A percentile compares a stretch with the other conserved stretches of the same genome.
Evolutionary conservation across 2,797 vertebrate species (phyloP).

Genomic region (Epinephelus coioides): DNA sequence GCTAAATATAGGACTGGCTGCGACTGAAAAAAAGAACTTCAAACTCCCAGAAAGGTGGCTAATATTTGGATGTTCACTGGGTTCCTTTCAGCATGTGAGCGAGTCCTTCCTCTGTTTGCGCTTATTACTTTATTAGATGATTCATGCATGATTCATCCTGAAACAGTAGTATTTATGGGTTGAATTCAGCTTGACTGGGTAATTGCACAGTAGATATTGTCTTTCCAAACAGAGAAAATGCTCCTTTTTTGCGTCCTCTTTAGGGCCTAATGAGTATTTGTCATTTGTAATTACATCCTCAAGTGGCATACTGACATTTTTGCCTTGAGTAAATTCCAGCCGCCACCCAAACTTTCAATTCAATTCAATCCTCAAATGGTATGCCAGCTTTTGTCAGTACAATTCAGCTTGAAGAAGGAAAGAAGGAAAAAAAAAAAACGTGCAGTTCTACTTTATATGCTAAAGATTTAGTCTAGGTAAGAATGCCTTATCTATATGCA

Average conservation of each 20-base stretch:
- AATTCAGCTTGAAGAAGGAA: slow-evolving; percentile 65
- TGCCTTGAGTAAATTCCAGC: slow-evolving; percentile 51
- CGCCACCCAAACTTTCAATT: slow-evolving; percentile 64
- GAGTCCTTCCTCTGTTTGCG: slow-evolving; percentile 14
- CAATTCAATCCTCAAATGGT: slow-evolving; percentile 69
- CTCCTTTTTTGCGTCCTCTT: slow-evolving; percentile 38
- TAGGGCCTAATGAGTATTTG: slow-evolving; percentile 70
- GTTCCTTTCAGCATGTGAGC: slow-evolving; percentile 49
- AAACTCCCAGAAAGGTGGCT: slow-evolving; percentile 28
- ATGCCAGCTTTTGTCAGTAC: slow-evolving; percentile 69
- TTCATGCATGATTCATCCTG: slow-evolving; percentile 65
- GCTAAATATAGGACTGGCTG: slow-evolving; percentile 42
- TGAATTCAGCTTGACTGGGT: slow-evolving; percentile 53
- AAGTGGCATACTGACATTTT: slow-evolving; percentile 61
- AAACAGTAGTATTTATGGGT: slow-evolving; percentile 46
- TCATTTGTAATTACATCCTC: slow-evolving; percentile 74
- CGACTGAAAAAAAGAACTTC: slow-evolving; percentile 10
- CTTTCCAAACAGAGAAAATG: slow-evolving; percentile 58
- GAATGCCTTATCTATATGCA: slow-evolving; percentile 89
- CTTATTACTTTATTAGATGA: slow-evolving; percentile 56
- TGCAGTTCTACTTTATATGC: slow-evolving; percentile 85
- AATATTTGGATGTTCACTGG: slow-evolving; percentile 30
- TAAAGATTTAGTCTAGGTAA: slow-evolving; percentile 83
- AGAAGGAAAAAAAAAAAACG: slow-evolving; percentile 55
- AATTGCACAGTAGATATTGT: slow-evolving; percentile 63